These are phyloP conservation scores for Prosopocoilus inquinatus DNA, from an alignment of 2,888 invertebrate genomes.

Conservation along the genomic window DNA sequence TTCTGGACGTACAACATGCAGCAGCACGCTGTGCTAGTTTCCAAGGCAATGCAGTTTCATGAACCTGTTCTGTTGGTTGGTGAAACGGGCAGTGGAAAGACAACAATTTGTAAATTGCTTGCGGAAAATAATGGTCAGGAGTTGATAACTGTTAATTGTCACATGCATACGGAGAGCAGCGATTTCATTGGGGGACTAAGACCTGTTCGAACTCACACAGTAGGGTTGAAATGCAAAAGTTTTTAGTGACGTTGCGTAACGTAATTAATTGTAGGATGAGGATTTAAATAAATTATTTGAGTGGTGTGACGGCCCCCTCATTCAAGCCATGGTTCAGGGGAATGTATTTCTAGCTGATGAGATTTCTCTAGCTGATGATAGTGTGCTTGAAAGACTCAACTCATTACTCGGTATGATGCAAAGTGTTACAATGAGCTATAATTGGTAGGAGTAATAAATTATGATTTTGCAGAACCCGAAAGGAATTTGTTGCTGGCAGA, in stretches of 20 bases:
- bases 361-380: constrained; percentile 98
- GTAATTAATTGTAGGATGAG: constrained; percentile 31
- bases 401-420: constrained; percentile 70
- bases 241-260: too few relatives aligned
- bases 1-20: constrained; percentile 96
- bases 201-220: constrained; percentile 69
- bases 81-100: constrained; percentile 98
- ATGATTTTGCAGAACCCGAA: constrained; percentile 74
- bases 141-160: constrained; percentile 89
- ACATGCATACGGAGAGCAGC: constrained; percentile 97
- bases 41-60: constrained; percentile 83
- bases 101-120: constrained; percentile 89
- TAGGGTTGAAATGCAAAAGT: background rate
- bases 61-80: constrained; percentile 96
- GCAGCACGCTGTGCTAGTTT: constrained; percentile 71
- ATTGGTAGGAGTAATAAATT: background rate
- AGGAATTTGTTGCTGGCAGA: constrained; percentile 88
- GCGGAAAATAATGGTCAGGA: constrained; percentile 66
- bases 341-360: constrained; percentile 94
- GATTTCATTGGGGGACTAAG: constrained; percentile 96
- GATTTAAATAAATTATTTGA: constrained; percentile 72
- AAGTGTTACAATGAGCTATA: background rate
- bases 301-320: constrained; percentile 96
- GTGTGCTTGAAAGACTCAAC: constrained; percentile 95
- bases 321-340: constrained; percentile 86